A percentile compares a stretch with the other conserved stretches of the same genome.
Conservation (phyloP, 2,888 invertebrate genomes). For the Cryptocheilus praepositus region DNA sequence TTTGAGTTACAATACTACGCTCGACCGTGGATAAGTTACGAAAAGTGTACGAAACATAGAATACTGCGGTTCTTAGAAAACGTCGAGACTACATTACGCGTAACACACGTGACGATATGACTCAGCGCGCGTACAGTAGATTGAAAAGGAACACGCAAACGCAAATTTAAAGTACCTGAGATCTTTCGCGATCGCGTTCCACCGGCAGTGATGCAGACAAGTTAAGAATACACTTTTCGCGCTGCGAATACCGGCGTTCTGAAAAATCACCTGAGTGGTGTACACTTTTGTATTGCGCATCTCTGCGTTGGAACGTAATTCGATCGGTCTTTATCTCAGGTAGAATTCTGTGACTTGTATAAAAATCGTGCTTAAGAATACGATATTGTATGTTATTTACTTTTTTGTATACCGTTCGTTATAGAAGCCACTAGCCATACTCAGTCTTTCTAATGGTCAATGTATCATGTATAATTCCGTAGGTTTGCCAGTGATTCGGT, state of each 20-base stretch:
- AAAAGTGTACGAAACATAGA: neutral
- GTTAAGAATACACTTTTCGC: constrained; percentile 50
- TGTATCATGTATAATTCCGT: constrained; percentile 4
- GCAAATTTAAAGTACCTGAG: constrained; percentile 34
- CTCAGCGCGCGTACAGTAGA: constrained; percentile 5
- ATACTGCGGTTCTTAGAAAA: neutral
- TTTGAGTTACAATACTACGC: neutral
- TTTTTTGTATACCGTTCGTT: constrained; percentile 2
- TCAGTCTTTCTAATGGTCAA: constrained; percentile 52
- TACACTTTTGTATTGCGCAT: constrained; percentile 5
- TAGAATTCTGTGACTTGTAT: constrained; percentile 29
- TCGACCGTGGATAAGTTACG: neutral
- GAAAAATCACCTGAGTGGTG: neutral
- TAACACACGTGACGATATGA: neutral
- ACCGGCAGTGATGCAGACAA: constrained; percentile 50
- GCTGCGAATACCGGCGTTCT: neutral
- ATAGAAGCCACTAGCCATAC: constrained; percentile 47
- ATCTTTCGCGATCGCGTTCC: constrained; percentile 51
- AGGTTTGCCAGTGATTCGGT: neutral
- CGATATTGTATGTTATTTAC: constrained; percentile 20
- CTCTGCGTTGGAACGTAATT: constrained; percentile 46
- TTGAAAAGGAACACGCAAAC: constrained; percentile 32
- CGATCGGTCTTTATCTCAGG: constrained; percentile 34
- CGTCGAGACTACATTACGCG: constrained; percentile 4
- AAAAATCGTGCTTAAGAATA: constrained; percentile 48